Conservation (phyloP, 2,888 invertebrate species). For the Apodemia mormo region DNA sequence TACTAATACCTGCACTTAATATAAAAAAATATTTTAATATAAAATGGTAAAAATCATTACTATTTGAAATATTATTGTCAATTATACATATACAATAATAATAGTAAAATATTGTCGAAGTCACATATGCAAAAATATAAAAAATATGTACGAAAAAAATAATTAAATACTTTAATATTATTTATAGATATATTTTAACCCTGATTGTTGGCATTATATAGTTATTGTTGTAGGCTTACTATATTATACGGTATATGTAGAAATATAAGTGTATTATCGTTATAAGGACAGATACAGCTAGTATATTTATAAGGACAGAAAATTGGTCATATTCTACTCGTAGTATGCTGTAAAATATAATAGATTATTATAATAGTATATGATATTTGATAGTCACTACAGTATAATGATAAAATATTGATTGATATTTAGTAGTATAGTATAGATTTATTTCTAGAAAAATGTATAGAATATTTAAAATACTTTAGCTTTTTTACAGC, state of each 20-base stretch:
- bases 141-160: slow-evolving; percentile 32
- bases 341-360: slow-evolving; percentile 34
- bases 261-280: slow-evolving; percentile 31
- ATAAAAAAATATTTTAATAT: not conserved
- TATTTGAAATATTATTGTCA: slow-evolving; percentile 34
- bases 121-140: slow-evolving; percentile 55
- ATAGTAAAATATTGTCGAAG: slow-evolving; percentile 68
- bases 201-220: slow-evolving; percentile 7
- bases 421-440: slow-evolving; percentile 30
- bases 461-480: slow-evolving; percentile 29
- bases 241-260: slow-evolving; percentile 25
- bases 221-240: too few species aligned
- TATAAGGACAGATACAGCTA: slow-evolving; percentile 15
- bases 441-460: slow-evolving; percentile 27
- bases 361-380: slow-evolving; percentile 30
- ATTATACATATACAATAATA: slow-evolving; percentile 32
- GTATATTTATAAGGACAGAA: slow-evolving; percentile 30
- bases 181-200: slow-evolving; percentile 9
- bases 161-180: slow-evolving; percentile 25
- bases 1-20: not conserved
- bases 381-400: slow-evolving; percentile 50
- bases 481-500: slow-evolving; percentile 28
- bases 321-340: slow-evolving; percentile 30
- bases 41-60: slow-evolving; percentile 1
- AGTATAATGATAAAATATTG: slow-evolving; percentile 44